Base-by-base conservation (phyloP, 2,113 vertebrate species). In the Centrocercus urophasianus region DNA sequence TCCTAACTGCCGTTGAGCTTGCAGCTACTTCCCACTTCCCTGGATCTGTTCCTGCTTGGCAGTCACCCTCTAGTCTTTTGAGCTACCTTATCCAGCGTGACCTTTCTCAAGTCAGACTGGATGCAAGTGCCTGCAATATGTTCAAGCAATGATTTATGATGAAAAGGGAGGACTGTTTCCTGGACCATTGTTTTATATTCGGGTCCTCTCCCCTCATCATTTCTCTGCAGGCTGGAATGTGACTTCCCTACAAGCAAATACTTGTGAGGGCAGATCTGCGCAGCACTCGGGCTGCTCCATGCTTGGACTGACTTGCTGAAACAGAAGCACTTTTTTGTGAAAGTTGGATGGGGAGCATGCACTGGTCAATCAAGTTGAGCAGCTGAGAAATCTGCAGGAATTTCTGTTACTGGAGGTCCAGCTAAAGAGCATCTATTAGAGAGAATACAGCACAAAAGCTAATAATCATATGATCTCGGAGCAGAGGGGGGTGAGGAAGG, bases 361-460 rank as follows among this genome's bases (percentile, higher is more conserved):
- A 36, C 78, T 93, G 64, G 24, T 64, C 8, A 13, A 75, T 40
- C 57, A 52, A 12, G 28, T 43, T 11, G 56, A 57, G 36, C 76
- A 67, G 76, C 94, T 91, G 93, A 86, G 88, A 89, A 94, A 93
- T 81, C 70, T 82, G 15, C 50, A 92, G 80, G 80, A 54, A 64
- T 89, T 89, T n/a, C 80, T 64, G 16, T 21, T 42, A 13, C 69
- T 82, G 45, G 27, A 22, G 10, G 32, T 57, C 47, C 70, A 97
- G 93, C 75, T 36, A 70, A 95, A 96, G 98, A 71, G 95, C 94
- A 65, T 96, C 94, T 98, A 98, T 97, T 98, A 98, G 96, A 95
- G 96, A 97, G 96, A 98, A 97, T 98, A 98, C 98, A 97, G 98
- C 97, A 97, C 96, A 97, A 97, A 69, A 63, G 52, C 22, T 45